Evolutionary conservation across 2,888 invertebrate genomes (phyloP).

Genomic region (Drosophila longiperda): DNA sequence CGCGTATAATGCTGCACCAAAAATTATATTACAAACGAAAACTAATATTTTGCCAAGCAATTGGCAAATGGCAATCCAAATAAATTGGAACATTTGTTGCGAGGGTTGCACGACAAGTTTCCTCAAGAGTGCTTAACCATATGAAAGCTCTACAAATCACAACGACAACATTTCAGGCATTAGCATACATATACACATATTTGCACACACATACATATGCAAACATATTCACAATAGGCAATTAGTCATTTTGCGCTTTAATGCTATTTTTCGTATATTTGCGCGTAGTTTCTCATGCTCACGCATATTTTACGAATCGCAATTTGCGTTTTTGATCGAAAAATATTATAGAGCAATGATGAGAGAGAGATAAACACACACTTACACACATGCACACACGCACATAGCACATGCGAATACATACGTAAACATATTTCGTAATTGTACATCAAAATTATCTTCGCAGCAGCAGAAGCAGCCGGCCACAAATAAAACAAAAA

Average conservation of each 20-base stretch:
- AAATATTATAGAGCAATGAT: conserved; percentile 55
- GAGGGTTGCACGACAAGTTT: conserved; percentile 55
- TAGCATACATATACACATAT: conserved; percentile 39
- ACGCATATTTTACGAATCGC: conserved; percentile 49
- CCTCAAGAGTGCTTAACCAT: conserved; percentile 46
- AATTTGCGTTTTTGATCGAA: conserved; percentile 67
- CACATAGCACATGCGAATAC: conserved; percentile 34
- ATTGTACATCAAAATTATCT: conserved; percentile 72
- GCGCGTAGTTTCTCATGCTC: conserved; percentile 67
- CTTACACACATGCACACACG: neutral
- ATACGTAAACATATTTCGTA: conserved; percentile 67
- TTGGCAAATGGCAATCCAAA: conserved; percentile 15
- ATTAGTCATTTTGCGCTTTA: conserved; percentile 75
- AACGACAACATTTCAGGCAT: conserved; percentile 38
- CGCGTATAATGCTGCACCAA: conserved; percentile 22
- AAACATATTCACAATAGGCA: conserved; percentile 54
- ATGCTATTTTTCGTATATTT: conserved; percentile 51
- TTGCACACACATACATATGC: conserved; percentile 1
- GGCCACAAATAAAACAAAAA: conserved; percentile 27
- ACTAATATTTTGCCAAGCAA: conserved; percentile 19
- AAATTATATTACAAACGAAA: conserved; percentile 21
- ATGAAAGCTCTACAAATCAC: neutral
- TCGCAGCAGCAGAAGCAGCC: conserved; percentile 47
- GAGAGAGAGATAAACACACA: conserved; percentile 3
- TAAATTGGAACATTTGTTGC: conserved; percentile 39